phyloP scores from a whole-genome alignment of 1,140 invertebrate genomes.

The Drosophila arizonae region DNA sequence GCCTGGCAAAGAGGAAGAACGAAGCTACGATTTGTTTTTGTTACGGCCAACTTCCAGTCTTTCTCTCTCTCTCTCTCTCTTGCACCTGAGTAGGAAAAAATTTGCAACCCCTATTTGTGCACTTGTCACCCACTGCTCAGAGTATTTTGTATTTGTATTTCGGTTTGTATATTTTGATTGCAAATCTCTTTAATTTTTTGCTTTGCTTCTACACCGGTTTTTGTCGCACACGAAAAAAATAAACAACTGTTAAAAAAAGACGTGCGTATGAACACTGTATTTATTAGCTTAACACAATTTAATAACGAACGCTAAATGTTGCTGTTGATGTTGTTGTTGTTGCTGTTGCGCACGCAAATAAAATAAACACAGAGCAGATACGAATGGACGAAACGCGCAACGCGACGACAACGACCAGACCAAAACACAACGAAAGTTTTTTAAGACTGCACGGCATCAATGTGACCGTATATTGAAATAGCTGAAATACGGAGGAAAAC shows the following conservation, averaged over 20 bases:
- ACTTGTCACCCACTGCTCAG: conserved; percentile 33
- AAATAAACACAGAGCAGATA: conserved; percentile 29
- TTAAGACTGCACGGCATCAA: conserved; percentile 21
- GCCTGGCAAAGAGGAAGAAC: background rate
- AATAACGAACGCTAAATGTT: conserved; percentile 21
- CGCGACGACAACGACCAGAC: conserved; percentile 40
- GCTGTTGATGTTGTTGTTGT: conserved; percentile 13
- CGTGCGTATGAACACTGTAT: conserved; percentile 23
- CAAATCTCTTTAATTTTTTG: conserved; percentile 3
- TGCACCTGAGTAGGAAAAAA: conserved; percentile 38
- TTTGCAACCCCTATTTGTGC: conserved; percentile 45
- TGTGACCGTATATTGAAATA: conserved; percentile 12
- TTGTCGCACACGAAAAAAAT: conserved; percentile 22
- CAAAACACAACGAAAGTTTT: conserved; percentile 49
- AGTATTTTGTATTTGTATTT: background rate
- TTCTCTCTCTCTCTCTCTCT: background rate
- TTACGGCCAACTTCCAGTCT: background rate
- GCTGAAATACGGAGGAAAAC: background rate
- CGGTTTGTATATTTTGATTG: conserved; percentile 9
- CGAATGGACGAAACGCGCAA: conserved; percentile 37
- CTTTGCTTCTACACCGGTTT: conserved; percentile 3
- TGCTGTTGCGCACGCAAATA: conserved; percentile 29
- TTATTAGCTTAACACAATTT: conserved; percentile 29
- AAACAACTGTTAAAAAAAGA: conserved; percentile 24
- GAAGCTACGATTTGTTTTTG: conserved; percentile 5